Evolutionary conservation across 2,888 invertebrate genomes (phyloP).

Genomic region (Parnassius apollo): DNA sequence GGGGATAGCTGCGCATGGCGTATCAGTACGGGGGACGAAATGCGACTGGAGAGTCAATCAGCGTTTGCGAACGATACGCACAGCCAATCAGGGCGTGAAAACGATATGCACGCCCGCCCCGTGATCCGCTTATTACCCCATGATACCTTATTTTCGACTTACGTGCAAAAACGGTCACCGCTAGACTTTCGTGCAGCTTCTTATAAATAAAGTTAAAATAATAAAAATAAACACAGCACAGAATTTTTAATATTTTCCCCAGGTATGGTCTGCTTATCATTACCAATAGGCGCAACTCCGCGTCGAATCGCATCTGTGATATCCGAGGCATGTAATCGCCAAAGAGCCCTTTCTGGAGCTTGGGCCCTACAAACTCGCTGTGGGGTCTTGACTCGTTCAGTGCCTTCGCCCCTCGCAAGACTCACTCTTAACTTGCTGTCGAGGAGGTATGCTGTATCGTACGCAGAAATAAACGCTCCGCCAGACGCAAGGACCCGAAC

Average conservation of each 20-base stretch:
- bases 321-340: slow-evolving; percentile 60
- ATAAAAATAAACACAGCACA: no score
- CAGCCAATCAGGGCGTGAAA: no score
- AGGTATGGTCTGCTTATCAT: slow-evolving; percentile 84
- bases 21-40: no score
- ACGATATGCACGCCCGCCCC: no score
- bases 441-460: slow-evolving; percentile 83
- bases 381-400: slow-evolving; percentile 82
- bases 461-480: slow-evolving; percentile 81
- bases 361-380: slow-evolving; percentile 70
- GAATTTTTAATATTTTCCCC: slow-evolving; percentile 38
- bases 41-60: no score
- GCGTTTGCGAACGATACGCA: no score
- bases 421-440: slow-evolving; percentile 83
- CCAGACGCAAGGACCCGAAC: slow-evolving; percentile 62
- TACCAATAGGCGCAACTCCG: slow-evolving; percentile 79
- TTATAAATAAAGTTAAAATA: no score
- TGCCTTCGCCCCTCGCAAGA: slow-evolving; percentile 79
- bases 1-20: no score
- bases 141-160: no score
- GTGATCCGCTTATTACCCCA: no score
- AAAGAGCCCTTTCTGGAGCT: slow-evolving; percentile 77
- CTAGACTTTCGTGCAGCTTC: no score
- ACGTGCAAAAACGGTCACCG: no score
- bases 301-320: slow-evolving; percentile 61